phyloP scores from a whole-genome alignment of 53 echinoderm and acorn worm species.

The Astropecten irregularis region DNA sequence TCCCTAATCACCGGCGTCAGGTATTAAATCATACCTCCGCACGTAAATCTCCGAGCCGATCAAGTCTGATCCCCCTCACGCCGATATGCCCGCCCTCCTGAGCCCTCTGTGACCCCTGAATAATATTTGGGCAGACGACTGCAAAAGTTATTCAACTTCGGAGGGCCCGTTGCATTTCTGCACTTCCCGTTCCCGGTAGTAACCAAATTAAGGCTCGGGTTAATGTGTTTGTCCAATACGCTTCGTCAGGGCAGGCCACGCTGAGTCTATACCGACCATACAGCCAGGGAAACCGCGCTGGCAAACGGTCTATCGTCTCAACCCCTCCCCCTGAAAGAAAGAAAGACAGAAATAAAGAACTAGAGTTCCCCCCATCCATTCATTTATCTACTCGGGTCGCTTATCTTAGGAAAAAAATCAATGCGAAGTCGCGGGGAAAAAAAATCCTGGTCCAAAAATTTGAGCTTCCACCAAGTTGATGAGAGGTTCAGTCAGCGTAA shows the following conservation, averaged over 20 bases:
- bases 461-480: not conserved
- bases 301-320: not conserved
- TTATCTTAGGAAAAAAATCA: not conserved
- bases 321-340: too few species aligned
- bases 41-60: conserved; percentile 13
- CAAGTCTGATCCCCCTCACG: not conserved
- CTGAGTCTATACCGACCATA: not conserved
- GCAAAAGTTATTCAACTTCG: conserved; percentile 41
- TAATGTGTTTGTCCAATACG: conserved; percentile 30
- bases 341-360: too few species aligned
- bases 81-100: not conserved
- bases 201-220: conserved; percentile 4
- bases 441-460: not conserved
- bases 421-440: not conserved
- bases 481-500: not conserved
- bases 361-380: too few species aligned
- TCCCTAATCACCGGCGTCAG: conserved; percentile 33
- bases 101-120: conserved; percentile 17
- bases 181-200: not conserved
- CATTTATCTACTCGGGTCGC: not conserved
- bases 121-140: conserved; percentile 28
- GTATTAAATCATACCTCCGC: conserved; percentile 10
- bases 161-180: not conserved
- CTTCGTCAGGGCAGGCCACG: not conserved
- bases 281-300: not conserved